Conservation (phyloP, 2,888 invertebrate genomes). For the Schizaphis graminum region DNA sequence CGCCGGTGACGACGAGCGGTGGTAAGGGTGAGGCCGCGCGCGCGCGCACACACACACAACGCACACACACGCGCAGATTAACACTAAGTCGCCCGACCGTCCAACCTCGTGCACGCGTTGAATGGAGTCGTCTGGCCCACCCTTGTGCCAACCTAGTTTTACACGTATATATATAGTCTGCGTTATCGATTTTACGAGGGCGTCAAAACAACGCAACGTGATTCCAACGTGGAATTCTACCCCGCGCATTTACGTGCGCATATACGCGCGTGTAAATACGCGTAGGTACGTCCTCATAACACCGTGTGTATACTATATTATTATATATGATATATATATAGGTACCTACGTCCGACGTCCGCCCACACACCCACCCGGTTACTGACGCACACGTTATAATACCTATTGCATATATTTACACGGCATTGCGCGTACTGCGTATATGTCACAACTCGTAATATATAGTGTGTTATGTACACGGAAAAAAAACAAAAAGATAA, state of each 20-base stretch:
- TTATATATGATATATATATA: no score
- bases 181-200: conserved; percentile 65
- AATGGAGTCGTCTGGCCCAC: conserved; percentile 61
- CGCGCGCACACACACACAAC: not conserved
- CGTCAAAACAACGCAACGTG: conserved; percentile 66
- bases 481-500: not conserved
- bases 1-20: not conserved
- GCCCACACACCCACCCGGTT: not conserved
- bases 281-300: no score
- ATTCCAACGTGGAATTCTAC: conserved; percentile 62
- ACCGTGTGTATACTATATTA: no score
- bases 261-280: not conserved
- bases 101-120: conserved; percentile 46
- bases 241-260: conserved; percentile 7
- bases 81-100: not conserved
- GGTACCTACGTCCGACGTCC: not conserved
- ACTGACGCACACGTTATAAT: not conserved
- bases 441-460: not conserved
- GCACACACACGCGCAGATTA: not conserved
- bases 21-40: not conserved
- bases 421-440: not conserved
- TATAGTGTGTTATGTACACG: not conserved
- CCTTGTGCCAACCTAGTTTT: conserved; percentile 59
- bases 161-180: conserved; percentile 33
- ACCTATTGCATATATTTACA: not conserved